Evolutionary conservation across 1,140 invertebrate species (phyloP), one percentile per base, ranked within the genome.

Genomic region (Kradibia gibbosae): DNA sequence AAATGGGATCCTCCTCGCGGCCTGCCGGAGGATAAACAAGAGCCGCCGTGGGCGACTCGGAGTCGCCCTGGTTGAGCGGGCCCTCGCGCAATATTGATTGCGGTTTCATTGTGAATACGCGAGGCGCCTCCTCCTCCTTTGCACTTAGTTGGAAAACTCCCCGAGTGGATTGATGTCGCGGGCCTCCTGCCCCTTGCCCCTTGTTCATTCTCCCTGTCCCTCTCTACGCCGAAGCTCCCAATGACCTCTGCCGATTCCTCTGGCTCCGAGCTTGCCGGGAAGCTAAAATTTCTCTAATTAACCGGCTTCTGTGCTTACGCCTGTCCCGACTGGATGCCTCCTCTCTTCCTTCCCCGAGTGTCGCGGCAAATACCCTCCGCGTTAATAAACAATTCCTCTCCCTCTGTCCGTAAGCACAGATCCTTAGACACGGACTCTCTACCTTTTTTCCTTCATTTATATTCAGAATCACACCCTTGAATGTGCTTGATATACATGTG

Each of bases 81-180:
- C 84, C 83, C 83, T 87, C 85, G 89, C 89, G 91, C 90, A 90
- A 91, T 91, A 91, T 91, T 90, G 90, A 91, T 91, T 87, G 91
- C 87, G 90, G 89, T 90, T 88, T 90, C 85, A 88, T 91, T 85
- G 88, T 89, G 89, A 90, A 90, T 88, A 91, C 85, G 87, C 84
- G 85, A 53, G 85, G 83, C n/a, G n/a, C 85, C 84, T 78, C 20
- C 65, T 70, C 28, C 31, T 78, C 84, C 91, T 91, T 91, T 91
- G 90, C 91, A 89, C 87, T 86, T 90, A 91, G 90, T 91, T 91
- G 91, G 90, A 91, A 91, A 91, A 91, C 91, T 91, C 91, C 88
- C 88, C 90, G 90, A 91, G 90, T 91, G 91, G 89, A 91, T 91
- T 91, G 91, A 91, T 91, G 91, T 91, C 90, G 88, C 88, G 86